These are phyloP conservation scores for Hycleus phaleratus DNA, from an alignment of 1,140 invertebrate genomes.

Conservation along the genomic window DNA sequence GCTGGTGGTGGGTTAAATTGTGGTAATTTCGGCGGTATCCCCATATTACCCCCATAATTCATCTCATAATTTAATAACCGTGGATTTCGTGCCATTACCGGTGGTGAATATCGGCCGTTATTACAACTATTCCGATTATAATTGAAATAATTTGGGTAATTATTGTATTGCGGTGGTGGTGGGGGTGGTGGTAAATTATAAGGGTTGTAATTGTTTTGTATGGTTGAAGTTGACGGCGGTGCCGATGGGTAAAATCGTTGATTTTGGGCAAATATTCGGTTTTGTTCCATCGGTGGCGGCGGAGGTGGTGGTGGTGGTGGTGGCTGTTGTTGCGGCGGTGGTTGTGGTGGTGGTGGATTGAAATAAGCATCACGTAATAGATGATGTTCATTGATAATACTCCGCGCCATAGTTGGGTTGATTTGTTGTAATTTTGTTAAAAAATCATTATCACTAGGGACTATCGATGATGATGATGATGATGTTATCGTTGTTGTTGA, in stretches of 20 bases:
- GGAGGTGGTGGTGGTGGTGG: conserved; percentile 7
- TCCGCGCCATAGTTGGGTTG: conserved; percentile 30
- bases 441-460: conserved; percentile 21
- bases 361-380: conserved; percentile 23
- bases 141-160: no score
- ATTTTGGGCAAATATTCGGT: not conserved
- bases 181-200: not conserved
- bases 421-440: conserved; percentile 31
- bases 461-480: no score
- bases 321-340: conserved; percentile 24
- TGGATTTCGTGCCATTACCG: no score
- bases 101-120: no score
- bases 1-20: conserved; percentile 18
- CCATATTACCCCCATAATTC: no score
- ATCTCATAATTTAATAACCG: no score
- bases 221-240: no score
- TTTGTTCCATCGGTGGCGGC: not conserved
- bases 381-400: conserved; percentile 34
- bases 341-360: conserved; percentile 1
- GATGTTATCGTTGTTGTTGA: no score
- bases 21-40: conserved; percentile 4
- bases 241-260: no score
- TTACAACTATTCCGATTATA: no score
- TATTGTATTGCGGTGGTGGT: conserved; percentile 4
- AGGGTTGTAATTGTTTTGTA: no score